phyloP scores from a whole-genome alignment of 2,888 invertebrate species.

The Andrena fulva region DNA sequence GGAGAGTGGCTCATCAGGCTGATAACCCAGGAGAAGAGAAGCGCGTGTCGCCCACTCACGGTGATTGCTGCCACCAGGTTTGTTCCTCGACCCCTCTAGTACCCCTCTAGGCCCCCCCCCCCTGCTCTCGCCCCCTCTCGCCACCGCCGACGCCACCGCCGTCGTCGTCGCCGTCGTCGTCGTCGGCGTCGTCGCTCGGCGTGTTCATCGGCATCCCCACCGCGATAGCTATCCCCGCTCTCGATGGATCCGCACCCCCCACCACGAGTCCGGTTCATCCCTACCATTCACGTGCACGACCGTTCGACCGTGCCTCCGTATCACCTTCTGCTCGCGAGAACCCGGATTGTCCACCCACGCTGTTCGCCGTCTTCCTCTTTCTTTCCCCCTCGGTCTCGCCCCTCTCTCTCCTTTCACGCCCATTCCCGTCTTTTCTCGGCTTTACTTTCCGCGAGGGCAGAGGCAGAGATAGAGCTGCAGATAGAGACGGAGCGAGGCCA shows the following conservation, averaged over 20 bases:
- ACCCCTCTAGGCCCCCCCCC: constrained; percentile 32
- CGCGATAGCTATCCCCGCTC: constrained; percentile 44
- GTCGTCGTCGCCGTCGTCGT: constrained; percentile 38
- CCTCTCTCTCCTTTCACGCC: constrained; percentile 58
- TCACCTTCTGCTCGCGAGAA: constrained; percentile 67
- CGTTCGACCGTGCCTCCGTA: constrained; percentile 71
- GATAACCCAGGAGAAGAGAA: constrained; percentile 79
- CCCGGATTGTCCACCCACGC: constrained; percentile 69
- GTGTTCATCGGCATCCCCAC: constrained; percentile 59
- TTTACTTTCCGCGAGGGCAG: constrained; percentile 15
- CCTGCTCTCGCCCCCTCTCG: constrained; percentile 23
- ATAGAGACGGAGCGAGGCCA: not conserved
- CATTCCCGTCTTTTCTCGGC: constrained; percentile 62
- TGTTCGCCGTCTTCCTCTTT: constrained; percentile 46
- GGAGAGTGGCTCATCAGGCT: constrained; percentile 79
- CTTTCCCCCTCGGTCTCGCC: constrained; percentile 43
- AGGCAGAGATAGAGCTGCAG: not conserved
- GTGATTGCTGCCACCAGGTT: constrained; percentile 82
- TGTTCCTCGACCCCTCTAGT: constrained; percentile 66
- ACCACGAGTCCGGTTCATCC: constrained; percentile 55
- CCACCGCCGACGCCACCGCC: constrained; percentile 51
- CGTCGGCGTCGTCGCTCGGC: constrained; percentile 36
- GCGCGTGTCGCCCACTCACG: constrained; percentile 83
- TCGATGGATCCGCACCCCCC: constrained; percentile 35
- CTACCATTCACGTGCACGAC: constrained; percentile 44